These are phyloP conservation scores for Zaprionus gabonicus DNA, from an alignment of 1,140 invertebrate genomes.

Conservation along the genomic window DNA sequence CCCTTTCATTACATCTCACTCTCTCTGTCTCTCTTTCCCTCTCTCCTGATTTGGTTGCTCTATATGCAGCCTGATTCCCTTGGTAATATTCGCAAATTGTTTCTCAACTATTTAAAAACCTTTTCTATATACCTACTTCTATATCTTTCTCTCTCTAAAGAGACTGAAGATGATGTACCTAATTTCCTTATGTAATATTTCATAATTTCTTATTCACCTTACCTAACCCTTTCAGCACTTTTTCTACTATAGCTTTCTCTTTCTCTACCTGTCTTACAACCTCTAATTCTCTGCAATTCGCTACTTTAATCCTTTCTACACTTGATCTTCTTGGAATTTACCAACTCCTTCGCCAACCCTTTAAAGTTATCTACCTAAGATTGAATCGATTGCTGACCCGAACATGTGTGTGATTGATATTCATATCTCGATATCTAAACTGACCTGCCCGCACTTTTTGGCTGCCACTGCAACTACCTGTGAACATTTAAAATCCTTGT, in stretches of 20 bases:
- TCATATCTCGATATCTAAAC: not conserved
- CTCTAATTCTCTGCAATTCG: not conserved
- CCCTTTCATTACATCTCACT: no score
- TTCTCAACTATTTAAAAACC: no score
- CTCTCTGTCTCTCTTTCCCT: no score
- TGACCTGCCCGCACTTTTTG: not conserved
- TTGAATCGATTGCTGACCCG: not conserved
- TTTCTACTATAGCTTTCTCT: not conserved
- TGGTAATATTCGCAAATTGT: no score
- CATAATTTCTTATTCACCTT: not conserved
- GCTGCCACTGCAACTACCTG: slow-evolving; percentile 46
- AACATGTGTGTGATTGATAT: slow-evolving; percentile 9
- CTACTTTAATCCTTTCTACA: not conserved
- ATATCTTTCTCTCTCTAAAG: no score
- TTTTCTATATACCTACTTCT: no score
- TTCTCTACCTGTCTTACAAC: not conserved
- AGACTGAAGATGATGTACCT: no score
- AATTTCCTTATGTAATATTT: no score
- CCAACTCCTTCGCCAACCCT: not conserved
- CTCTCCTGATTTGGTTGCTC: no score
- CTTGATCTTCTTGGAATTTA: not conserved
- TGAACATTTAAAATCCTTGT: slow-evolving; percentile 51
- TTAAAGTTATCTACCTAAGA: not conserved
- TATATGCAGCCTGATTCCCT: no score
- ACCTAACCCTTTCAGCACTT: not conserved